A percentile compares a stretch with the other conserved stretches of the same genome.
Conservation (phyloP, 2,113 vertebrate species). For the Rhodinocichla rosea region DNA sequence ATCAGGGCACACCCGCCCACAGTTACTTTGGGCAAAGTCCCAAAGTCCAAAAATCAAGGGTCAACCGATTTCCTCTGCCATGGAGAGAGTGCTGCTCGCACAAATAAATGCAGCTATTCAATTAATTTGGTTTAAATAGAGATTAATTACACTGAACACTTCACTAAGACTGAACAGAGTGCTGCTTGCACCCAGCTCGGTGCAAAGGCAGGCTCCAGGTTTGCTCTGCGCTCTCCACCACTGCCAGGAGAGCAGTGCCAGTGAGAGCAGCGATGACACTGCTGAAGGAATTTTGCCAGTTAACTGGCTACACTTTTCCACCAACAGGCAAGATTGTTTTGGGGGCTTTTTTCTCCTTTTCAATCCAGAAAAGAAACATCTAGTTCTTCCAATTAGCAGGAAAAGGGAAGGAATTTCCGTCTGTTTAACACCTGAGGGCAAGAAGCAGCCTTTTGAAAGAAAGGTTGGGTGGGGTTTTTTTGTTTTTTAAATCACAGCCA, state of each 20-base stretch:
- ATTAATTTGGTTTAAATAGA: background rate
- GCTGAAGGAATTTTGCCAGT: background rate
- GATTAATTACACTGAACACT: background rate
- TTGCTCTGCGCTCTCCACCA: accelerated
- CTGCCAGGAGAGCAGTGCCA: background rate
- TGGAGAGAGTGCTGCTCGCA: background rate
- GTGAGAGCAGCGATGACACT: background rate
- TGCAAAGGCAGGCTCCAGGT: background rate
- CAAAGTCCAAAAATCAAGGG: background rate
- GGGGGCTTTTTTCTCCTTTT: background rate
- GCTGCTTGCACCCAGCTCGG: background rate
- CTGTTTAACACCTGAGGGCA: background rate
- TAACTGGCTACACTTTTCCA: background rate
- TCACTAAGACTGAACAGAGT: background rate
- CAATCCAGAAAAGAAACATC: background rate
- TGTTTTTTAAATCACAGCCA: slow-evolving; percentile 6
- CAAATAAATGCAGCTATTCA: background rate
- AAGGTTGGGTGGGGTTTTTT: background rate
- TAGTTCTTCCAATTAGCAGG: background rate
- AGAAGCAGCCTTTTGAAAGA: background rate
- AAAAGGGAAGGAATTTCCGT: slow-evolving; percentile 23
- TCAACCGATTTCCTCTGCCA: background rate
- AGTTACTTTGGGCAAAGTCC: background rate
- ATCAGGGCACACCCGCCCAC: background rate
- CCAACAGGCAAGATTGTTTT: background rate